These are phyloP conservation scores for Calliopum simillimum DNA, from an alignment of 2,888 invertebrate species.

Conservation along the genomic window DNA sequence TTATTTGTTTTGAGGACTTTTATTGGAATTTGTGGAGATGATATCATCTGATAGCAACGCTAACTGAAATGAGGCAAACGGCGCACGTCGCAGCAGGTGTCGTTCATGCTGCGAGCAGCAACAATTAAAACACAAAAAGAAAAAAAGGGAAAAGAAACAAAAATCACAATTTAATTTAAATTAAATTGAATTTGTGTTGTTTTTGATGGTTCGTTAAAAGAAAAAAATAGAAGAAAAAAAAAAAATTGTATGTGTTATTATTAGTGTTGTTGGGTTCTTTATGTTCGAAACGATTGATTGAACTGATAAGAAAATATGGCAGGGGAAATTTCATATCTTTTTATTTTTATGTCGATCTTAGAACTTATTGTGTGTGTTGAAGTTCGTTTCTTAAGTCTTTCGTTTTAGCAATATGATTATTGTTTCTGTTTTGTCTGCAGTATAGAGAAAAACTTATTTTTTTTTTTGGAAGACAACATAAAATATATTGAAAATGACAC, in stretches of 20 bases:
- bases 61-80: constrained; percentile 41
- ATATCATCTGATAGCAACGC: constrained; percentile 63
- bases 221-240: neutral
- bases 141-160: neutral
- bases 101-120: neutral
- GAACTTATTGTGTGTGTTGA: neutral
- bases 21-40: constrained; percentile 63
- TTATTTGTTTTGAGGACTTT: constrained; percentile 34
- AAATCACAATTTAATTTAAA: constrained; percentile 10
- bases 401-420: neutral
- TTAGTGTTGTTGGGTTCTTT: neutral
- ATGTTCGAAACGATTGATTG: neutral
- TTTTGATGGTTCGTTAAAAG: constrained; percentile 6
- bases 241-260: constrained; percentile 2
- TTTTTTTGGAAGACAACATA: too few relatives aligned
- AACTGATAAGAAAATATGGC: neutral
- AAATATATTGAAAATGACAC: too few relatives aligned
- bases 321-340: neutral
- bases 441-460: too few relatives aligned
- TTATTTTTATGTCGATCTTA: neutral
- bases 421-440: too few relatives aligned
- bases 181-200: constrained; percentile 8
- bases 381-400: constrained; percentile 21
- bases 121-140: neutral
- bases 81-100: constrained; percentile 60